Percentiles rank a stretch among this genome's conserved stretches.
phyloP scores from a whole-genome alignment of 2,888 invertebrate genomes.

The Graphium colonna region DNA sequence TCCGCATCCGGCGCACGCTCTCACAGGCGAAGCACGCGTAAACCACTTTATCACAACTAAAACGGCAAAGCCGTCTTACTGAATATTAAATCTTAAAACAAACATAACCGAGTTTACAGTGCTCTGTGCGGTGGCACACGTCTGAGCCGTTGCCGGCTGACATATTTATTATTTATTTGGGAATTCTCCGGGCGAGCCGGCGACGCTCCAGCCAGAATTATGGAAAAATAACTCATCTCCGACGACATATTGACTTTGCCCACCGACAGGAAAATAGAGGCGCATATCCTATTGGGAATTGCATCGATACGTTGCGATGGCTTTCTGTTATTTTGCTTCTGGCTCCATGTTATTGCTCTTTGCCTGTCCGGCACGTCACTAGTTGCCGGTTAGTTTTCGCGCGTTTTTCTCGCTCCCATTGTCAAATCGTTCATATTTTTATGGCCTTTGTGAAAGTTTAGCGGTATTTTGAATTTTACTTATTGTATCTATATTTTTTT shows the following conservation, averaged over 20 bases:
- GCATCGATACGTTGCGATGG: constrained; percentile 47
- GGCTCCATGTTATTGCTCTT: constrained; percentile 27
- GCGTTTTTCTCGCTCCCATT: no score
- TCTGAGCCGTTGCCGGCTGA: constrained; percentile 45
- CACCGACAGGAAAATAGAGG: constrained; percentile 54
- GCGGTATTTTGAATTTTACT: no score
- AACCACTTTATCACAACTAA: constrained; percentile 27
- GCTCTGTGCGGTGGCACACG: constrained; percentile 36
- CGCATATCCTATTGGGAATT: constrained; percentile 63
- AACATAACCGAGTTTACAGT: constrained; percentile 41
- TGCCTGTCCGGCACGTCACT: constrained; percentile 5
- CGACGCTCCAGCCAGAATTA: constrained; percentile 50
- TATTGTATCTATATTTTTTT: no score
- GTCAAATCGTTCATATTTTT: no score
- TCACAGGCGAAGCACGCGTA: not conserved
- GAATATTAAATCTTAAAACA: constrained; percentile 56
- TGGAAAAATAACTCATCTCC: constrained; percentile 76
- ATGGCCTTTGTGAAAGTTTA: no score
- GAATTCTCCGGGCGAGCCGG: constrained; percentile 55
- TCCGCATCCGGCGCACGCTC: not conserved
- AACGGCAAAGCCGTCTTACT: constrained; percentile 38
- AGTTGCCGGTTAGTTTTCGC: not conserved
- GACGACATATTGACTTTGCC: constrained; percentile 71
- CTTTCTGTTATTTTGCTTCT: constrained; percentile 33
- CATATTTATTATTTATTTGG: constrained; percentile 79